Base-by-base conservation (phyloP, 1,140 invertebrate species). In the Drosophila arizonae region DNA sequence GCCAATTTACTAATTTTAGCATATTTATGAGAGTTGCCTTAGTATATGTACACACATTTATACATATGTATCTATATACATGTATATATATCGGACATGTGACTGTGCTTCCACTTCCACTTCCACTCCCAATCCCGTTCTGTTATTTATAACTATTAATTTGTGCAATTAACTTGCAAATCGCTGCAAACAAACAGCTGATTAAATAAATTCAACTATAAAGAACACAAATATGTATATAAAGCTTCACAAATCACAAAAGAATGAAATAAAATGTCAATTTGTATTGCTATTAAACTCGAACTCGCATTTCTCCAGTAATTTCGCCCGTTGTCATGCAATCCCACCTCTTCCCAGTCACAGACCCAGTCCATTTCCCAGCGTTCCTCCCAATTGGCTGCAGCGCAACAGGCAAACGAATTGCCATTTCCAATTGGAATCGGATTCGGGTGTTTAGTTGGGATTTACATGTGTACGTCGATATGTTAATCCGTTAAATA, bases 141-240 rank as follows among this genome's bases (percentile, higher is more conserved):
- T 43, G 61, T 54, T 74, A 85, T 77, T 64, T 74, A 85, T 77
- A 81, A 57, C 67, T 54, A 77, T 61, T 81, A 81, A 86, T 78
- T 81, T 76, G 78, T 76, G 79, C 82, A 81, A 87, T 86, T 87
- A 86, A 81, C 65, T 87, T 70, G 68, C 65, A 87, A 86, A 86
- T 87, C 76, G 71, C 60, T 56, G 60, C 58, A 52, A 43, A 39
- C 61, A 36, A 36, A 48, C 78, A 76, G 78, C 65, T 87, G 71
- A 81, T 85, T 86, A 86, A 85, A 87, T 85, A 76, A 76, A 76
- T 87, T 72, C 67, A 87, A 69, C 51, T 64, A 69, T 51, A 56
- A 75, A 58, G 13, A 71, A 50, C 17, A 17, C 17, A 17, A 17
- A 17, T 24, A 24, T 24, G 21, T 24, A 24, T 24, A 24, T 24